These are phyloP conservation scores for Chydorus sphaericus DNA, from an alignment of 2,888 invertebrate species.

Conservation along the genomic window DNA sequence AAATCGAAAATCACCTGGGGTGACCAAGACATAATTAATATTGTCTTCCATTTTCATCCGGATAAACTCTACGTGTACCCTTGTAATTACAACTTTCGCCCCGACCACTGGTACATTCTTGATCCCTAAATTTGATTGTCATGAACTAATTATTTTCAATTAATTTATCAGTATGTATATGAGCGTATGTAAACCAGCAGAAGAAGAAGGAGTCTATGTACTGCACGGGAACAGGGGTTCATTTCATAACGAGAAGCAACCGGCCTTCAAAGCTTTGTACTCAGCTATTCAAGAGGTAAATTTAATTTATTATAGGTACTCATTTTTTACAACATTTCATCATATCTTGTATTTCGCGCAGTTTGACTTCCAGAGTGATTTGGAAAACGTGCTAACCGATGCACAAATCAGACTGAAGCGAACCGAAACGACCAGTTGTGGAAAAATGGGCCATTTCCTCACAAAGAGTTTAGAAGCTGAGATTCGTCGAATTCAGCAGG, in stretches of 20 bases:
- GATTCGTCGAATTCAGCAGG: too few species aligned
- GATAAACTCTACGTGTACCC: conserved; percentile 61
- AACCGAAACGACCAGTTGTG: conserved; percentile 45
- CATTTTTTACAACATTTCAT: conserved; percentile 19
- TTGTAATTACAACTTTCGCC: conserved; percentile 80
- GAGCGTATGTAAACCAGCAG: conserved; percentile 61
- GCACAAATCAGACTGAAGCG: conserved; percentile 39
- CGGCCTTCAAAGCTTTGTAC: conserved; percentile 60
- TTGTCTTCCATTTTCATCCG: conserved; percentile 71
- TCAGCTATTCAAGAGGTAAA: conserved; percentile 42
- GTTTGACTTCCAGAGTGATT: conserved; percentile 51
- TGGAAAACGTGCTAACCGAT: conserved; percentile 43
- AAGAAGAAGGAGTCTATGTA: conserved; percentile 56
- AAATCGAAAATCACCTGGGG: conserved; percentile 83
- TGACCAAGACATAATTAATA: conserved; percentile 91
- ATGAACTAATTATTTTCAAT: too few species aligned
- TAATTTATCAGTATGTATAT: conserved; percentile 64
- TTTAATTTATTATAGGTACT: conserved; percentile 2
- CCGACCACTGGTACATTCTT: conserved; percentile 74
- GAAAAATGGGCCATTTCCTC: conserved; percentile 42
- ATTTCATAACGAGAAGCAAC: conserved; percentile 73
- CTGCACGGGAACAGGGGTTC: conserved; percentile 77
- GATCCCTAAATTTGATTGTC: too few species aligned
- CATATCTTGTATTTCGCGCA: conserved; percentile 26
- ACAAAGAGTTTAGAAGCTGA: conserved; percentile 17